A percentile compares a stretch with the other conserved stretches of the same genome.
phyloP scores from a whole-genome alignment of 2,797 vertebrate genomes.

The Acridotheres tristis region DNA sequence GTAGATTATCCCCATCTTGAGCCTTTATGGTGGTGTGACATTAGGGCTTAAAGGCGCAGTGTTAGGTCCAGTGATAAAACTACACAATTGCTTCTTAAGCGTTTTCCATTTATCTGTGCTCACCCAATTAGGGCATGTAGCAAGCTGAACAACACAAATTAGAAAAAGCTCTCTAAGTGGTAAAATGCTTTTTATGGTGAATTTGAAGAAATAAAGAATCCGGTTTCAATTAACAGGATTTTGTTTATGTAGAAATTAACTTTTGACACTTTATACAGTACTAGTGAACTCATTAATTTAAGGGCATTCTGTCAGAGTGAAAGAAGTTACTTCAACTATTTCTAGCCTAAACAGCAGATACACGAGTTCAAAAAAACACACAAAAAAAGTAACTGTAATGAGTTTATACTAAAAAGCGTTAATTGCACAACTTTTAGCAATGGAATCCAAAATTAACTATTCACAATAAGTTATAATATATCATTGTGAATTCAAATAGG shows the following conservation, averaged over 20 bases:
- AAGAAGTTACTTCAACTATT: background rate
- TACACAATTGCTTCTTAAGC: background rate
- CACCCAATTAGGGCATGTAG: background rate
- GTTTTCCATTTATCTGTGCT: background rate
- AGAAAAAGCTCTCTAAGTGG: background rate
- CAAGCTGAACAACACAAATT: background rate
- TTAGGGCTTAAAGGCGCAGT: background rate
- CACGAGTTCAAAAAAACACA: background rate
- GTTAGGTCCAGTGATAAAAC: background rate
- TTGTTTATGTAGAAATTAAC: background rate
- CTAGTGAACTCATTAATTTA: constrained; percentile 23
- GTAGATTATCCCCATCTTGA: background rate
- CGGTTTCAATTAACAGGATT: background rate
- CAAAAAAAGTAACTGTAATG: background rate
- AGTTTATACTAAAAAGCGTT: background rate
- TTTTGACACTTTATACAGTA: background rate
- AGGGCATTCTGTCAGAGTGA: background rate
- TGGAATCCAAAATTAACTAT: background rate
- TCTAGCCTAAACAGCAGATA: background rate
- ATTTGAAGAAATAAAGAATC: constrained; percentile 4
- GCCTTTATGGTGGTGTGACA: background rate
- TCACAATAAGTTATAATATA: background rate
- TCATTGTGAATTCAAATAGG: background rate
- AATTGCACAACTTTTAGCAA: background rate
- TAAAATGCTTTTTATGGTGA: background rate